These are phyloP conservation scores for Campopleginae sp. DNA, from an alignment of 2,888 invertebrate species.

Conservation along the genomic window DNA sequence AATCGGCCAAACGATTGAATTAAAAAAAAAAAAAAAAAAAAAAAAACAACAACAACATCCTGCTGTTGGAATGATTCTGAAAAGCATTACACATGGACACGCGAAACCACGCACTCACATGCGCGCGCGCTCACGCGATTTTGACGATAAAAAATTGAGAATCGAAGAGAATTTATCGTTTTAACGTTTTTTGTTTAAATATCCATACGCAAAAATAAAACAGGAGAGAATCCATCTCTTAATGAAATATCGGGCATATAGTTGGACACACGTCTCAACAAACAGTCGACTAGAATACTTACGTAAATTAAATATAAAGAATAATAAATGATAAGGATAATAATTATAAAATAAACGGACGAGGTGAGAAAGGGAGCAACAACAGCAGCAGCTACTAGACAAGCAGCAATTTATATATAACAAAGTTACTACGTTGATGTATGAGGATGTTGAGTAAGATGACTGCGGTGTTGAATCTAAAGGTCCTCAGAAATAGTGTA, in stretches of 20 bases:
- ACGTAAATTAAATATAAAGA: conserved; percentile 79
- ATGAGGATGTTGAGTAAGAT: conserved; percentile 81
- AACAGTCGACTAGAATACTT: conserved; percentile 79
- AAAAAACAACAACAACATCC: background rate
- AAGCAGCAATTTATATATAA: conserved; percentile 57
- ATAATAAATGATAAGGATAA: conserved; percentile 73
- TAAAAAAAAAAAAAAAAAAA: conserved; percentile 4
- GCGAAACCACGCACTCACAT: conserved; percentile 32
- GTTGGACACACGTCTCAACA: conserved; percentile 79
- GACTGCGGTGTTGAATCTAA: conserved; percentile 79
- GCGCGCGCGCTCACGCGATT: conserved; percentile 48
- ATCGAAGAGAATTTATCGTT: background rate
- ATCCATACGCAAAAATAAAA: conserved; percentile 34
- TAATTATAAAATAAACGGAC: conserved; percentile 62
- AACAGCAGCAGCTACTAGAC: conserved; percentile 58
- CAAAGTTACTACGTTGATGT: conserved; percentile 80
- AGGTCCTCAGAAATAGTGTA: conserved; percentile 72
- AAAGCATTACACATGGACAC: conserved; percentile 11
- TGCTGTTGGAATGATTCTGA: too few relatives aligned
- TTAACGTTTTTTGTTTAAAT: background rate
- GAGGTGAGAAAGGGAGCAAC: conserved; percentile 48
- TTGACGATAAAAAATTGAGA: conserved; percentile 52
- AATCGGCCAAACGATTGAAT: conserved; percentile 59
- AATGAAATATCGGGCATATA: conserved; percentile 66
- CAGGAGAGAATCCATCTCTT: conserved; percentile 59